Evolutionary conservation across 2,888 invertebrate species (phyloP), one percentile per base, ranked within the genome.

Genomic region (Parnassius glacialis): DNA sequence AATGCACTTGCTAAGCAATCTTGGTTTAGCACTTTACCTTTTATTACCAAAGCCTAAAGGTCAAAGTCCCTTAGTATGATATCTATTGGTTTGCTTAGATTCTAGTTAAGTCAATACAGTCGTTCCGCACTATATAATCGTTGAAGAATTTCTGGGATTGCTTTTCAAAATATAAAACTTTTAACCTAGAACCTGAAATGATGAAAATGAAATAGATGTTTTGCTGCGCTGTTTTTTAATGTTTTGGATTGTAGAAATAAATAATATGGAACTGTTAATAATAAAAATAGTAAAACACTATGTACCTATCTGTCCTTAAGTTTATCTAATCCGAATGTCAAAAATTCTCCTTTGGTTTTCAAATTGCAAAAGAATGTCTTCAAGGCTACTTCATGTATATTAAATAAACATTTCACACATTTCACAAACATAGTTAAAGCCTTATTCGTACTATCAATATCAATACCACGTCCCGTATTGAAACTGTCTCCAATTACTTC

Each of bases 151-250:
- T 57, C 57, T 61, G 42, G 48, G 43, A 61, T 61, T 56, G 61
- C 61, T 61, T 61, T 61, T 45, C 61, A 45, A 61, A 56, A 55
- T n/a, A 51, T 45, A 44, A 45, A 60, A 56, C 60, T 55, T 60
- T 44, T 55, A 10, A 44, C n/a, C 1, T 45, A 45, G 45, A n/a
- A 5, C 11, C 45, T 1, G n/a, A n/a, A n/a, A n/a, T n/a, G n/a
- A n/a, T 12, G 45, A 45, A 45, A 45, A 45, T 34, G 5, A 34
- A 34, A 34, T 34, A 34, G 7, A 3, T 7, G 5, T 34, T 7
- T 34, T 7, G 7, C 34, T 5, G 5, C 3, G 34, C 7, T 34
- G 5, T 34, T 34, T 25, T 34, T 20, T 20, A 20, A 2, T 20
- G 20, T 20, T 20, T 34, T 34, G 1, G 34, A 34, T 34, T 34